Percentiles rank a stretch among this genome's conserved stretches.
phyloP scores from a whole-genome alignment of 2,888 invertebrate species.

The Zaprionus lineosus region DNA sequence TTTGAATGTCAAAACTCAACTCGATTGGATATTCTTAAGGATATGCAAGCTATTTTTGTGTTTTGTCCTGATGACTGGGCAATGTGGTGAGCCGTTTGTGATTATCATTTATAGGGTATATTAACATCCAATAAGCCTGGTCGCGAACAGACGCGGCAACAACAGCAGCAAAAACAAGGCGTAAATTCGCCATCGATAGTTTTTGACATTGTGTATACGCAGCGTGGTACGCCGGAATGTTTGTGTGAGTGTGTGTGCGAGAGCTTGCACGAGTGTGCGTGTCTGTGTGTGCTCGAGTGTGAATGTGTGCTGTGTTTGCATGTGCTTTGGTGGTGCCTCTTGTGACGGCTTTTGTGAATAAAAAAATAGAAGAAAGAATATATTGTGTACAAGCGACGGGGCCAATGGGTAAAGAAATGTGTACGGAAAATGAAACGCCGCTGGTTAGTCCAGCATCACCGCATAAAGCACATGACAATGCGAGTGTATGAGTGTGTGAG shows the following conservation, averaged over 20 bases:
- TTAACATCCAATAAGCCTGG: conserved; percentile 40
- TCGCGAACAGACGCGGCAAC: conserved; percentile 45
- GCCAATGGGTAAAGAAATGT: conserved; percentile 42
- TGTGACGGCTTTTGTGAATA: conserved; percentile 18
- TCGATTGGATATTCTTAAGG: too few species aligned
- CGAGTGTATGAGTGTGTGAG: not conserved
- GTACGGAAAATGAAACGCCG: conserved; percentile 55
- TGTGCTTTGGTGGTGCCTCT: conserved; percentile 32
- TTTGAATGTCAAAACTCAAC: too few species aligned
- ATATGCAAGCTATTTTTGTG: too few species aligned
- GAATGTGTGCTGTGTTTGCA: conserved; percentile 1
- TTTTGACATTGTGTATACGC: conserved; percentile 70
- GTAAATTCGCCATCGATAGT: conserved; percentile 72
- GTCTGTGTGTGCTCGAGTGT: conserved; percentile 15
- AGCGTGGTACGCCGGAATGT: conserved; percentile 10
- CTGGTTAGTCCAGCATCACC: conserved; percentile 45
- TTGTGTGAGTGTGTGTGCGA: conserved; percentile 4
- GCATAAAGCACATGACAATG: conserved; percentile 23
- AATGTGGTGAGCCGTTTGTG: too few species aligned
- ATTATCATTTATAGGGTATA: conserved; percentile 26
- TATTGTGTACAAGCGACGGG: conserved; percentile 34
- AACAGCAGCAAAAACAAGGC: conserved; percentile 40
- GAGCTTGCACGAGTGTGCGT: conserved; percentile 4
- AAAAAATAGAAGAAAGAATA: conserved; percentile 25
- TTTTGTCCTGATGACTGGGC: too few species aligned